A percentile compares a stretch with the other conserved stretches of the same genome.
Evolutionary conservation across 2,888 invertebrate genomes (phyloP).

Genomic region (Ophion slaviceki): DNA sequence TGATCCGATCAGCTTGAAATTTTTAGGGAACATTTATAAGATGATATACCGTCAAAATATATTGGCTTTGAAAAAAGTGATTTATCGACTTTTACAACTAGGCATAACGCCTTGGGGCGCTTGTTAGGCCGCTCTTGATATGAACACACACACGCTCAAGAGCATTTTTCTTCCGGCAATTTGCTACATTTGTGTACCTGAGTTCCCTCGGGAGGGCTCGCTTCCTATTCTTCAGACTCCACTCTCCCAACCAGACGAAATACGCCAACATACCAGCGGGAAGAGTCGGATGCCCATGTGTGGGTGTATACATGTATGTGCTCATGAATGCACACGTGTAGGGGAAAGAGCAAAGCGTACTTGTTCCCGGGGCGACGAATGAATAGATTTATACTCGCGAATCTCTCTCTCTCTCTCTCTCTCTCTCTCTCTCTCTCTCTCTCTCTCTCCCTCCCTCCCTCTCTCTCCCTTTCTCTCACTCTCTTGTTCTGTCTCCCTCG

Average conservation of each 20-base stretch:
- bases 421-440: not conserved
- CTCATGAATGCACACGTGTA: not conserved
- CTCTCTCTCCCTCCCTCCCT: not conserved
- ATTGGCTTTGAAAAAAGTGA: no score
- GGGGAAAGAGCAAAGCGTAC: conserved; percentile 47
- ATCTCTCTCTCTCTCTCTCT: conserved; percentile 16
- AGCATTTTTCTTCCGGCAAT: not conserved
- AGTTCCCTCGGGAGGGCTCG: conserved; percentile 39
- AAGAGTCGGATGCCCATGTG: not conserved
- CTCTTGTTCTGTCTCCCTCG: conserved; percentile 3
- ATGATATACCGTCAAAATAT: no score
- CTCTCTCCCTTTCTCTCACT: not conserved
- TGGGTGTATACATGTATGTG: not conserved
- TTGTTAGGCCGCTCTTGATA: not conserved
- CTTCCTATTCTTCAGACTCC: conserved; percentile 52
- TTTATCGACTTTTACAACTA: no score
- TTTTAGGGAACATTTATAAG: no score
- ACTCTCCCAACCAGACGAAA: conserved; percentile 47
- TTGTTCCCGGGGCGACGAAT: conserved; percentile 64
- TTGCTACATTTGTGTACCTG: conserved; percentile 34
- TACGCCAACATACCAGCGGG: conserved; percentile 23
- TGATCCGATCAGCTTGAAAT: no score
- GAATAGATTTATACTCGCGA: conserved; percentile 67
- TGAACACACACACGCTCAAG: not conserved
- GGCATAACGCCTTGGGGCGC: no score